Evolutionary conservation across 2,888 invertebrate species (phyloP).

Genomic region (Epistrophella euchroma): DNA sequence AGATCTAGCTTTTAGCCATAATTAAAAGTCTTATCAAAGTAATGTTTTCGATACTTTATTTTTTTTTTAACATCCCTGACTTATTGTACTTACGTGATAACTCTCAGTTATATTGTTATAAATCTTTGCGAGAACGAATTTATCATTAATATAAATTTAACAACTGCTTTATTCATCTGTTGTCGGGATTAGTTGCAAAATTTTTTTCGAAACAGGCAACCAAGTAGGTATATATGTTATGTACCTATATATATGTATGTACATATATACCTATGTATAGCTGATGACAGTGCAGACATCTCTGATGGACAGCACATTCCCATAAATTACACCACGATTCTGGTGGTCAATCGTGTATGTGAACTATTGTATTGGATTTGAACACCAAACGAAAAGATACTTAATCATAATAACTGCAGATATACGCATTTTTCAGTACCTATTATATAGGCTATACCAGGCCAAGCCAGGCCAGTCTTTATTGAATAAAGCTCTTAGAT

Average conservation of each 20-base stretch:
- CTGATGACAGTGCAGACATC: slow-evolving; percentile 39
- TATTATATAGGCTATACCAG: background rate
- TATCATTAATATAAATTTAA: slow-evolving; percentile 13
- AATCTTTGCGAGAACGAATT: background rate
- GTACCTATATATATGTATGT: background rate
- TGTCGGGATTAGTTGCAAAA: slow-evolving; percentile 10
- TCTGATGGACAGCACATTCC: slow-evolving; percentile 30
- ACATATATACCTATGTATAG: background rate
- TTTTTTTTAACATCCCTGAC: background rate
- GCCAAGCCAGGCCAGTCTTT: slow-evolving; percentile 1
- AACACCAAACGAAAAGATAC: background rate
- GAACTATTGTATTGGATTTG: background rate
- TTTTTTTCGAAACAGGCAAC: background rate
- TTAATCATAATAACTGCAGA: slow-evolving; percentile 23
- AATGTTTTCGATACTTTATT: too few relatives aligned
- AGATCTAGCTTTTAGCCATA: too few relatives aligned
- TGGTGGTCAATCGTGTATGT: background rate
- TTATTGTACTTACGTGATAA: background rate
- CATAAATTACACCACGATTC: background rate
- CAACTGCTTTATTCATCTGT: slow-evolving; percentile 21
- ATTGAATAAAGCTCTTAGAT: slow-evolving; percentile 14
- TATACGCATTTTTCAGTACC: slow-evolving; percentile 15
- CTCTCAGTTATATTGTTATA: slow-evolving; percentile 4
- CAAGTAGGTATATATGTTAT: background rate
- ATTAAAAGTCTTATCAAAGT: too few relatives aligned